Percentiles rank a stretch among this genome's conserved stretches.
Evolutionary conservation across 2,797 vertebrate genomes (phyloP).

Genomic region (Aeoliscus strigatus): DNA sequence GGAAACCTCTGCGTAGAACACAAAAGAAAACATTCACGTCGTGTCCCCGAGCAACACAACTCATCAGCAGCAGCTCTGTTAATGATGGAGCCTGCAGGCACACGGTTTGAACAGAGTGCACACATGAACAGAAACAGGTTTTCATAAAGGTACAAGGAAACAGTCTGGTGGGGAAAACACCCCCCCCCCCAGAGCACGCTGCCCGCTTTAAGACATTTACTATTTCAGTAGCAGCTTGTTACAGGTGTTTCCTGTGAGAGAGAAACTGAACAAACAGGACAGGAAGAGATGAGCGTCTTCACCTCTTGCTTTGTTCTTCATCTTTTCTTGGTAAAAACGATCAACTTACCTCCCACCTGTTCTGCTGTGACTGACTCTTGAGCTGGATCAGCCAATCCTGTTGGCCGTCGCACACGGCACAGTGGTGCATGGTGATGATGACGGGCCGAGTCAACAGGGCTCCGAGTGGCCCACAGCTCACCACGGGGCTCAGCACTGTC

Average conservation of each 20-base stretch:
- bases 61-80: constrained; percentile 41
- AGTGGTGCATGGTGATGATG: constrained; percentile 95
- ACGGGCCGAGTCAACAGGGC: constrained; percentile 89
- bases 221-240: constrained; percentile 40
- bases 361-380: constrained; percentile 85
- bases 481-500: constrained; percentile 90
- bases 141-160: constrained; percentile 21
- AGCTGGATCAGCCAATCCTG: constrained; percentile 96
- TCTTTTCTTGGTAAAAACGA: no score
- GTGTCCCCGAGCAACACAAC: constrained; percentile 30
- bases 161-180: constrained; percentile 15
- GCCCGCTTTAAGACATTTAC: constrained; percentile 31
- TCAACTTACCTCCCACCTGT: constrained; percentile 92
- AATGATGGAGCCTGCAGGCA: constrained; percentile 45
- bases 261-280: constrained; percentile 31
- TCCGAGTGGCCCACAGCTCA: constrained; percentile 91
- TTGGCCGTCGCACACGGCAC: constrained; percentile 85
- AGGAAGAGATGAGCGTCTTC: constrained; percentile 18
- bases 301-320: neutral
- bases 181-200: constrained; percentile 2
- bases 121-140: constrained; percentile 22
- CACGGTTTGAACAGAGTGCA: constrained; percentile 9
- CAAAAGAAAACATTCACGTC: constrained; percentile 25
- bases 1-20: no score
- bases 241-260: constrained; percentile 19